These are phyloP conservation scores for Scolopax mira DNA, from an alignment of 2,113 vertebrate genomes.

Conservation along the genomic window DNA sequence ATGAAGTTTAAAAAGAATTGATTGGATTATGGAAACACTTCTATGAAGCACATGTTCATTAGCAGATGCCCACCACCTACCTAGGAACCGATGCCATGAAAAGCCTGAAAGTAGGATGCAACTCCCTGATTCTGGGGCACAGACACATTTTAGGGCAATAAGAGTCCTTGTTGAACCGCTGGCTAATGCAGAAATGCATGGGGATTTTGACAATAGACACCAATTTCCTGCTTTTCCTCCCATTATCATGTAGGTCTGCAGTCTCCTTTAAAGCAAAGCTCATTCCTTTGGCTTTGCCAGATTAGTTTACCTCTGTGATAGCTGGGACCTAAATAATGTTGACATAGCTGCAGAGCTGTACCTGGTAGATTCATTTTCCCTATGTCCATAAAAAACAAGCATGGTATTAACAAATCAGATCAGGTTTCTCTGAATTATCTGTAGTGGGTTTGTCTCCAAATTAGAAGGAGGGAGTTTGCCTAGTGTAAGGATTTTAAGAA, in stretches of 20 bases:
- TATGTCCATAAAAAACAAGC: not conserved
- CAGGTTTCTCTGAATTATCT: not conserved
- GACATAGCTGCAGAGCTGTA: not conserved
- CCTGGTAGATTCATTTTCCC: not conserved
- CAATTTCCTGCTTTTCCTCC: not conserved
- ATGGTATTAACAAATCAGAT: not conserved
- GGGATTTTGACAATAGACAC: not conserved
- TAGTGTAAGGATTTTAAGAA: not conserved
- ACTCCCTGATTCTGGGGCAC: not conserved
- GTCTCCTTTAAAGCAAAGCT: not conserved
- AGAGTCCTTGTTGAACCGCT: not conserved
- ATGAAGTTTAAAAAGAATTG: constrained; percentile 33
- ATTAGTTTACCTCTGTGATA: not conserved
- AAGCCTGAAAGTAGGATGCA: not conserved
- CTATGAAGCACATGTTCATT: not conserved
- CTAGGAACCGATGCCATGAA: not conserved
- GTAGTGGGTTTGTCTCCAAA: not conserved
- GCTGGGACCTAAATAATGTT: not conserved
- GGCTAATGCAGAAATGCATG: not conserved
- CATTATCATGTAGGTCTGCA: not conserved
- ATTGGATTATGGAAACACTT: constrained; percentile 20
- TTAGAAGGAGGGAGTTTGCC: not conserved
- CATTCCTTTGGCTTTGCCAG: not conserved
- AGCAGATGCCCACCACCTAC: not conserved
- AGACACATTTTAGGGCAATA: not conserved